phyloP scores from a whole-genome alignment of 1,140 invertebrate species.

The Nymphalis io region DNA sequence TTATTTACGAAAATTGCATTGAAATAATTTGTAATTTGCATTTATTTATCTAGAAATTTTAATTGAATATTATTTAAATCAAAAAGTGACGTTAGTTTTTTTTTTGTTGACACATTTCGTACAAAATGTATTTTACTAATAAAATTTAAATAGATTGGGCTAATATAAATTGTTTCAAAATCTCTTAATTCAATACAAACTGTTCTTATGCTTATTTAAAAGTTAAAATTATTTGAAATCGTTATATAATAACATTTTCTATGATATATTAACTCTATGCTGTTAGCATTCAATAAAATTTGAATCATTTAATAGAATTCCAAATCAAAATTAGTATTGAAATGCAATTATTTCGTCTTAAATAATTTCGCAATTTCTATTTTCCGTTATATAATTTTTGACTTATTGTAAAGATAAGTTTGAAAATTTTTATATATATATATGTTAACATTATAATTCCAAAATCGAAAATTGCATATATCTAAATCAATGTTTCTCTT shows the following conservation, averaged over 20 bases:
- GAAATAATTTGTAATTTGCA: background rate
- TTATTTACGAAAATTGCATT: background rate
- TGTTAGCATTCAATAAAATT: background rate
- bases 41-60: constrained; percentile 9
- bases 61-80: background rate
- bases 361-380: constrained; percentile 28
- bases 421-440: background rate
- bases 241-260: background rate
- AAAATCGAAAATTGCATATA: background rate
- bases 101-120: background rate
- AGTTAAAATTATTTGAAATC: too few species aligned
- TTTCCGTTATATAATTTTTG: constrained; percentile 16
- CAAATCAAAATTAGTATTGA: constrained; percentile 8
- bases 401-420: constrained; percentile 20
- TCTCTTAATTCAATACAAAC: too few species aligned
- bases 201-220: too few species aligned
- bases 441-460: background rate
- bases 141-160: too few species aligned
- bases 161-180: too few species aligned
- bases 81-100: background rate
- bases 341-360: constrained; percentile 23
- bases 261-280: background rate
- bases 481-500: too few species aligned
- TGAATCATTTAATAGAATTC: constrained; percentile 4
- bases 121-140: too few species aligned